These are phyloP conservation scores for Xiphophorus couchianus DNA, from an alignment of 2,113 vertebrate genomes.

Conservation along the genomic window DNA sequence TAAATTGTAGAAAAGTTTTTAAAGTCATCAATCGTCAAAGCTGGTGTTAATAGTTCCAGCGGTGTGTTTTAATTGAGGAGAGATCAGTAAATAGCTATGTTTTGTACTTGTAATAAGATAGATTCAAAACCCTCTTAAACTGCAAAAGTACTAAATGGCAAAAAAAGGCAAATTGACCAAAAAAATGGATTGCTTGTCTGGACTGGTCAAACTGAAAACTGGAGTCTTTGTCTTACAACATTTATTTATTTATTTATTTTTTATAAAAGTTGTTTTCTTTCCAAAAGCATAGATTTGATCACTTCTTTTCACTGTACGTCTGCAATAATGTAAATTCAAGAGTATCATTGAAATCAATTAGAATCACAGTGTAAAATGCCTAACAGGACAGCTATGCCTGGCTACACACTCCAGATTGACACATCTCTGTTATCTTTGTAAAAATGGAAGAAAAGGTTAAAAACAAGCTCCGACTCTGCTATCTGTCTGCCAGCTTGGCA, in stretches of 20 bases:
- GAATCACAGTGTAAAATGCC: slow-evolving; percentile 70
- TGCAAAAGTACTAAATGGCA: background rate
- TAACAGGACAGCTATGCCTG: slow-evolving; percentile 49
- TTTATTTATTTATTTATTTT: background rate
- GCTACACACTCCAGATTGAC: slow-evolving; percentile 49
- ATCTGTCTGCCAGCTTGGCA: slow-evolving; percentile 32
- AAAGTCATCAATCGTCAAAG: too few species aligned
- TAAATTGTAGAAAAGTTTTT: background rate
- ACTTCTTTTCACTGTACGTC: slow-evolving; percentile 36
- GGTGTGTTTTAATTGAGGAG: too few species aligned
- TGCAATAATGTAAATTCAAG: slow-evolving; percentile 67
- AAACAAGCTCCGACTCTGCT: slow-evolving; percentile 6
- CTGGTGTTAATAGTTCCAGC: too few species aligned
- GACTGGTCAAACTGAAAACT: too few species aligned
- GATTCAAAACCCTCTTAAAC: background rate
- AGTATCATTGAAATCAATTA: slow-evolving; percentile 80
- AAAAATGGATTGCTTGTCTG: too few species aligned
- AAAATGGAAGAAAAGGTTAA: slow-evolving; percentile 56
- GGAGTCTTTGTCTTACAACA: slow-evolving; percentile 24
- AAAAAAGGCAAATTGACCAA: too few species aligned
- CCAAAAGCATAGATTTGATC: slow-evolving; percentile 40
- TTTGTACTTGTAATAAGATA: too few species aligned
- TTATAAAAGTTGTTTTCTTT: slow-evolving; percentile 17
- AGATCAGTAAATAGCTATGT: too few species aligned
- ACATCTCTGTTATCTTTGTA: slow-evolving; percentile 72